These are phyloP conservation scores for Drosophila albomicans DNA, from an alignment of 1,140 invertebrate species.

Conservation along the genomic window DNA sequence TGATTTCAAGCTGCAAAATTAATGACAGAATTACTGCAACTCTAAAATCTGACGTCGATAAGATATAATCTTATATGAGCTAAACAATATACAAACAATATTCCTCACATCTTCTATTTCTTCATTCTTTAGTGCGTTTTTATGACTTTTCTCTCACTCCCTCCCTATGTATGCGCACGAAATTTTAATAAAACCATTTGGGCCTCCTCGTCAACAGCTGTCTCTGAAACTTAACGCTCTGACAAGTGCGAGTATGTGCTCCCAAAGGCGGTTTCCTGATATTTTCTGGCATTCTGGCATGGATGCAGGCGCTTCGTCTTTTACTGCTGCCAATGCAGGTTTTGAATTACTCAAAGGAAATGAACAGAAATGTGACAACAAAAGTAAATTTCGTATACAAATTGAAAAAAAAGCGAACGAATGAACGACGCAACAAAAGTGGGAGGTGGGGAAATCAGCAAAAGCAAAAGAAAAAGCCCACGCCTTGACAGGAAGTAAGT, in stretches of 20 bases:
- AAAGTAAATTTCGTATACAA: constrained; percentile 67
- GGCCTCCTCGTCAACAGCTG: constrained; percentile 12
- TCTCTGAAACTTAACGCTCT: constrained; percentile 51
- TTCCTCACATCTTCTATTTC: too few relatives aligned
- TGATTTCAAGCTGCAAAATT: too few relatives aligned
- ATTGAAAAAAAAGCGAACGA: constrained; percentile 32
- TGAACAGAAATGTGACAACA: constrained; percentile 68
- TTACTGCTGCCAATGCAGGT: constrained; percentile 37
- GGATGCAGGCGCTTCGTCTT: constrained; percentile 28
- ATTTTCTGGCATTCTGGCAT: constrained; percentile 11
- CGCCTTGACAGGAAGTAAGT: constrained; percentile 31
- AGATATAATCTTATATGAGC: too few relatives aligned
- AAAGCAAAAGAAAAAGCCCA: constrained; percentile 4
- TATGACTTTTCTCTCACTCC: neutral
- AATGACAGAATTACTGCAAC: too few relatives aligned
- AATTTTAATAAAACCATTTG: constrained; percentile 57
- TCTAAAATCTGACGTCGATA: too few relatives aligned
- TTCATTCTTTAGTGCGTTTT: too few relatives aligned
- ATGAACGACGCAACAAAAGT: neutral
- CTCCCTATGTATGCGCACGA: constrained; percentile 40
- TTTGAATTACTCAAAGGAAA: constrained; percentile 72
- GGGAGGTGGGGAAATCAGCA: constrained; percentile 5
- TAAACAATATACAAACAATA: too few relatives aligned
- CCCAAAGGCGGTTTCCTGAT: constrained; percentile 17
- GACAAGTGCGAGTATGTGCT: constrained; percentile 28